Base-by-base conservation (phyloP, 2,113 vertebrate species). In the Psettodes erumei region DNA sequence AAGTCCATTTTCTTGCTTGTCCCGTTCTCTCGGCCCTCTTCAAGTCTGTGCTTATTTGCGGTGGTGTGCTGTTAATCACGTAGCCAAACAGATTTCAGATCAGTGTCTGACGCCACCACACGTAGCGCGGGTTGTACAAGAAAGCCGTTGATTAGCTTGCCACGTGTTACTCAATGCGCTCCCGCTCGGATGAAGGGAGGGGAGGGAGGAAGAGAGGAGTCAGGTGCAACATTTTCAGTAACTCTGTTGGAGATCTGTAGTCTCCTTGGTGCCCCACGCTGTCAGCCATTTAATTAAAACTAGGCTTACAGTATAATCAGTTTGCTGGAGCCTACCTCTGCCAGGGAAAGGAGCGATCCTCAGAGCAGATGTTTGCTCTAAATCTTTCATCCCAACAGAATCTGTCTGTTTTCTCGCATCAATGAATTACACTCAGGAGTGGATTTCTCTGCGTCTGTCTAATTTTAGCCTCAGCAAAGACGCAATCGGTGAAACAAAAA, bases 201-300 rank as follows among this genome's bases (percentile, higher is more conserved):
- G 56, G 8, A 69, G 19, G 38, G 48, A 25, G 16, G 47, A 21
- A 35, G 58, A 64, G 64, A 66, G 70, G 74, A 77, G 63, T 73
- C 78, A 88, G 83, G 71, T 81, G 78, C 65, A 66, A 5, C 37
- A 1, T 63, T 48, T 71, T 80, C 54, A 60, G 50, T 16, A 38
- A 21, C 69, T 51, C 76, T 23, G 71, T n/a, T 38, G 82, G 68
- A 79, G 79, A 77, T 77, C 56, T 48, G 64, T 54, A 3, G 38
- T 69, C 82, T 84, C 62, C 58, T 82, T 80, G 68, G 71, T 62
- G 73, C 72, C 72, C 65, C 70, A 5, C 37, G 66, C 82, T 79
- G 65, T 80, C 81, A 86, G 60, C 64, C 38, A 40, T 91, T 88
- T 89, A 88, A 92, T 93, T 92, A 86, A 87, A 84, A 81, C 76